Base-by-base conservation (phyloP, 1,140 invertebrate genomes). In the Metopolophium dirhodum region DNA sequence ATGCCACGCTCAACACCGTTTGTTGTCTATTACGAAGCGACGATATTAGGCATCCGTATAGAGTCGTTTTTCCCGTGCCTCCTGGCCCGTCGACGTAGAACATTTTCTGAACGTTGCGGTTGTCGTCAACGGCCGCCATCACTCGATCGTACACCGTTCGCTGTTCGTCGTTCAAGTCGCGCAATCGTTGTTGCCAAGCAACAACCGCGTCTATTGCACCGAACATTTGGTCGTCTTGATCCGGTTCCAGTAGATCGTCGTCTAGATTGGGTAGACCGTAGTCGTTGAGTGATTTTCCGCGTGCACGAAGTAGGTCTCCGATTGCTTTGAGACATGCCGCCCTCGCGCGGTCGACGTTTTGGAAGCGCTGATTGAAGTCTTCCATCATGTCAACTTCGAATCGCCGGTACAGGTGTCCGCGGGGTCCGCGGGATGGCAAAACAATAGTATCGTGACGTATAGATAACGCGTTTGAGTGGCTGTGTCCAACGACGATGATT, bases 121-220 rank as follows among this genome's bases (percentile, higher is more conserved):
- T 7, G n/a, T 92, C 47, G 1, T 14, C 9, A 3, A 92, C 22
- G 4, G 91, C 91, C 2, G 35, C 91, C 41, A 61, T 37, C 22
- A 87, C 85, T 2, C 23, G 54, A 22, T 93, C 26, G 85, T 61
- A 93, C 30, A 93, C 85, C 7, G 9, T 3, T 9, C 14, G 6
- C 8, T 93, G 85, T 30, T 93, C 85, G 14, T 1, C n/a, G 41
- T 30, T 93, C 14, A 49, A 14, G 9, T 49, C 30, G 22, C 45
- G 23, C 6, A 41, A 35, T 20, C 95, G 94, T 94, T 94, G 94
- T 85, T 94, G 93, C 54, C 35, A 49, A 0, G 7, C 47, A 1
- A 49, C 47, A 9, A 9, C 93, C 93, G 95, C 94, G 96, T 49
- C 47, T 49, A 94, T 95, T 37, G 94, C 94, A 94, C 94, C 57